These are phyloP conservation scores for Tiphia femorata DNA, from an alignment of 2,888 invertebrate genomes.

Conservation along the genomic window DNA sequence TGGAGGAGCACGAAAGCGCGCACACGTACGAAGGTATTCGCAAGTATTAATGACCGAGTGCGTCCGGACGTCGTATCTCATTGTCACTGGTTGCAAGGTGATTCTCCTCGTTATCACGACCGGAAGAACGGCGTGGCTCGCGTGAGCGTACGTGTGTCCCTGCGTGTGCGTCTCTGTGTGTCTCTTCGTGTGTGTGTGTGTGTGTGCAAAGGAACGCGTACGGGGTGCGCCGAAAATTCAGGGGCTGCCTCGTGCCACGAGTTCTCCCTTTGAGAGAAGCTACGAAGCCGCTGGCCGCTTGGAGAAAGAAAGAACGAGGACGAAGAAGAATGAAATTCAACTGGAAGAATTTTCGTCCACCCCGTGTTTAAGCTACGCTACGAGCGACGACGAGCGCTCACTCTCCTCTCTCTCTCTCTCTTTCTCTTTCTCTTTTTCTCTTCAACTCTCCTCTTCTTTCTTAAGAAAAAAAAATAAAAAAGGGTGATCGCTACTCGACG, in stretches of 20 bases:
- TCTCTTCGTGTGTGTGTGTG: too few relatives aligned
- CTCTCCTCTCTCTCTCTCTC: background rate
- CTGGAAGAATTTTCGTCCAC: background rate
- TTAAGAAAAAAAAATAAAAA: too few relatives aligned
- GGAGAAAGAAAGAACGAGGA: too few relatives aligned
- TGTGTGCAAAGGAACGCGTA: too few relatives aligned
- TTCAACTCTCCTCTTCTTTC: background rate
- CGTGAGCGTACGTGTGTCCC: too few relatives aligned
- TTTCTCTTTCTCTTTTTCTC: background rate
- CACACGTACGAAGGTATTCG: conserved; percentile 19
- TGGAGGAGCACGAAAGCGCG: conserved; percentile 31
- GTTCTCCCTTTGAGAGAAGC: too few relatives aligned
- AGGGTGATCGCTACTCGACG: too few relatives aligned
- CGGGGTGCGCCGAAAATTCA: too few relatives aligned
- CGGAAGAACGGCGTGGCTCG: conserved; percentile 14
- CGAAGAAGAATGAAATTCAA: too few relatives aligned
- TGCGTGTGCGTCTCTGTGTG: too few relatives aligned
- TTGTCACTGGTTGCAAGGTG: conserved; percentile 23
- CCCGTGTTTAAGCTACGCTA: background rate
- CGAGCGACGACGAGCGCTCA: background rate
- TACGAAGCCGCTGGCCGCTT: too few relatives aligned
- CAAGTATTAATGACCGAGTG: conserved; percentile 18
- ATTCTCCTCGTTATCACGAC: conserved; percentile 12
- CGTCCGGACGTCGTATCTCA: conserved; percentile 30
- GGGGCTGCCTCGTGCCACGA: too few relatives aligned